Conservation (phyloP, 2,113 vertebrate genomes). For the Ictalurus punctatus region DNA sequence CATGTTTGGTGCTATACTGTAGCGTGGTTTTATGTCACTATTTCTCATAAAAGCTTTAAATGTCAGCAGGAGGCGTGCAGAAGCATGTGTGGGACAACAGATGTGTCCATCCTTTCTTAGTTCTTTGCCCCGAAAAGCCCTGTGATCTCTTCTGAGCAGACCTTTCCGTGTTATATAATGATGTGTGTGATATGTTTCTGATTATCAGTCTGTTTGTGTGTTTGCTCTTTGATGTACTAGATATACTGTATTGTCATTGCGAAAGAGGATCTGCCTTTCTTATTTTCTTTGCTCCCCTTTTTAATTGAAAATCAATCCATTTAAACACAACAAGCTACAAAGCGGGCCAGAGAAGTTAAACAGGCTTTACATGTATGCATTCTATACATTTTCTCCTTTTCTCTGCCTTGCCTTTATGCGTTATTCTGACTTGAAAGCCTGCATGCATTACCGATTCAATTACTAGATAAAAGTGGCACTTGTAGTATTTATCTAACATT, state of each 20-base stretch:
- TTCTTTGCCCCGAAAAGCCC: slow-evolving; percentile 7
- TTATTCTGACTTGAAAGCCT: neutral
- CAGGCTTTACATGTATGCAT: neutral
- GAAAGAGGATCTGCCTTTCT: slow-evolving; percentile 9
- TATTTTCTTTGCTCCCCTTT: neutral
- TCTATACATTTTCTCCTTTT: neutral
- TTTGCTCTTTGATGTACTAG: slow-evolving; percentile 44
- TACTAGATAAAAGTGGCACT: neutral
- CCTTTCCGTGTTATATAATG: slow-evolving; percentile 13
- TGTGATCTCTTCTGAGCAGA: slow-evolving; percentile 27
- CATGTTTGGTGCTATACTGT: slow-evolving; percentile 7
- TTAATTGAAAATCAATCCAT: too few species aligned
- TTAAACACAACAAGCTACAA: neutral
- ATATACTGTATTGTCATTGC: slow-evolving; percentile 10
- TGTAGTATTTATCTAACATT: neutral
- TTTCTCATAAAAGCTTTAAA: slow-evolving; percentile 13
- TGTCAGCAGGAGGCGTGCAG: neutral
- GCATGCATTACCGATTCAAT: neutral
- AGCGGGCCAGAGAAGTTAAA: neutral
- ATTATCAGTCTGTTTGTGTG: slow-evolving; percentile 20
- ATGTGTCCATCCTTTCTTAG: slow-evolving; percentile 1
- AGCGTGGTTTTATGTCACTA: slow-evolving; percentile 16
- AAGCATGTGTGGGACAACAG: slow-evolving; percentile 11
- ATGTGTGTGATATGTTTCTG: slow-evolving; percentile 11
- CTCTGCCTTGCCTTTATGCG: neutral